Evolutionary conservation across 2,113 vertebrate species (phyloP), one percentile per base, ranked within the genome.

Genomic region (Stictonetta naevosa): DNA sequence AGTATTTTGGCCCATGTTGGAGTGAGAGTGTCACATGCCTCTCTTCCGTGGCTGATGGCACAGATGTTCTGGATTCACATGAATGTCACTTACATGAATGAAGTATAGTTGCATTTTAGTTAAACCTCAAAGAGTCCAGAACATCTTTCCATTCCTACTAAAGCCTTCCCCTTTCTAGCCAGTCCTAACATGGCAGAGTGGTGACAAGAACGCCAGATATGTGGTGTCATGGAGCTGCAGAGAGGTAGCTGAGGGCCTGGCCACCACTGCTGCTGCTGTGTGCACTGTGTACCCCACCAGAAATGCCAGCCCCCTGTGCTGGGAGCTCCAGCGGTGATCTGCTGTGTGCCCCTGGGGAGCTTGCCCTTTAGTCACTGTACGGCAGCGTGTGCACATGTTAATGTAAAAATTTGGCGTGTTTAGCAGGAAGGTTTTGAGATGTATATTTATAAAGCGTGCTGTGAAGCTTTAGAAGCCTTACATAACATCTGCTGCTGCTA

Each of bases 301-400:
- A 25, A 23, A 25, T 52, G 50, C 22, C 50, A 52, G 50, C 13
- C 23, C 13, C 50, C 50, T 12, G 12, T 25, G 22, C 50, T 52
- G 34, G 59, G 23, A n/a, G 59, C 34, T 86, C 86, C 88, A 62
- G 50, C 12, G 40, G 20, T 5, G 19, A 36, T 67, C 40, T 26
- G 9, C 73, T 66, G 21, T 36, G 31, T 7, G 3, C 18, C 40
- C 79, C 36, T 28, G 44, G 33, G 31, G 18, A 83, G 19, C 13
- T 77, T 55, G 52, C 90, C 50, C 3, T 77, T 23, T 67, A 77
- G 62, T 62, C 59, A 33, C 36, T 40, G 31, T 29, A 21, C 46
- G 0, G 0, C 38, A 50, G 26, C 23, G 66, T 69, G 53, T 8
- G 10, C 22, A 13, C 15, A 11, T 17, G 2, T 72, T 46, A 40